phyloP scores from a whole-genome alignment of 2,113 vertebrate genomes.

The Nematolebias whitei region DNA sequence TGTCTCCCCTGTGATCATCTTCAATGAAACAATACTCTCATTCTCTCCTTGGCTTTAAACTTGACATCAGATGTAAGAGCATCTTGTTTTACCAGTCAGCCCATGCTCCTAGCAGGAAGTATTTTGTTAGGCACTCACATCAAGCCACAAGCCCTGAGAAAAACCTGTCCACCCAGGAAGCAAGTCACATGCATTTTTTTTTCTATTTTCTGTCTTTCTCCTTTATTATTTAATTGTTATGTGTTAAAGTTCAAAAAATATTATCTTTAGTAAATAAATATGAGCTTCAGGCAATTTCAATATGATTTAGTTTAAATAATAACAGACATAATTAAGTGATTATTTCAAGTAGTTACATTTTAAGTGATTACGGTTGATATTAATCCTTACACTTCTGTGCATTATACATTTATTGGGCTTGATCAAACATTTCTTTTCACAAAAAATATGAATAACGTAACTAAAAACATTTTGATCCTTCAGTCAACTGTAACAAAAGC shows the following conservation, averaged over 20 bases:
- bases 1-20: slow-evolving; percentile 35
- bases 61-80: slow-evolving; percentile 47
- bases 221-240: slow-evolving; percentile 4
- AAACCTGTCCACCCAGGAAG: slow-evolving; percentile 4
- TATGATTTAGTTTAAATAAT: slow-evolving; percentile 32
- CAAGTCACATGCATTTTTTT: not conserved
- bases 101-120: slow-evolving; percentile 33
- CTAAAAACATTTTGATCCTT: no score
- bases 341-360: no score
- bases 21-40: slow-evolving; percentile 50
- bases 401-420: no score
- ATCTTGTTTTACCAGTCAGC: slow-evolving; percentile 52
- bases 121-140: slow-evolving; percentile 48
- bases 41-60: slow-evolving; percentile 52
- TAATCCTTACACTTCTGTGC: no score
- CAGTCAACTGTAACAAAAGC: no score
- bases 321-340: slow-evolving; percentile 34
- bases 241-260: slow-evolving; percentile 16
- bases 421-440: no score
- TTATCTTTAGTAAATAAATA: not conserved
- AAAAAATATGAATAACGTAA: no score
- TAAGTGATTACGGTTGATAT: no score
- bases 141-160: slow-evolving; percentile 6
- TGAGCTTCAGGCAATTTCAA: slow-evolving; percentile 26
- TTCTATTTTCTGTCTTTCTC: not conserved